Base-by-base conservation (phyloP, 1,140 invertebrate genomes). In the Drosophila orena region DNA sequence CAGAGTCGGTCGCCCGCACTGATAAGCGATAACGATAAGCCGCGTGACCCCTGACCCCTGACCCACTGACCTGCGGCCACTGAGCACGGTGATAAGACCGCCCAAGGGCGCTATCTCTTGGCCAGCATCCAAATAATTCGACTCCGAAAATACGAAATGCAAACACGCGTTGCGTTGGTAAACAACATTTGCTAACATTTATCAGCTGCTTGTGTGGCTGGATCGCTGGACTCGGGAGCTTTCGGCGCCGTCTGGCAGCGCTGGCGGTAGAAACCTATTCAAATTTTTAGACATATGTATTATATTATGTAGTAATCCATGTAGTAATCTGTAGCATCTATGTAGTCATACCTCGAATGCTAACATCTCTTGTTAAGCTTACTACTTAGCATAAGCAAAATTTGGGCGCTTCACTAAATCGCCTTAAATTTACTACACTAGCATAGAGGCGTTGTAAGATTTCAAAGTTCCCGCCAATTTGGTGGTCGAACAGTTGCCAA, bases 21-120 rank as follows among this genome's bases (percentile, higher is more conserved):
- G 40, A 57, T 57, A 57, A 44, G 40, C 12, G 22, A 5, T 24
- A 4, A 4, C 10, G 49, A 50, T 52, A 52, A 35, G 27, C 49
- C 49, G 27, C 35, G 17, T 17, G 17, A 17, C 17, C 17, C 1
- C 17, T 17, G 30, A 35, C 49, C 49, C 10, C 14, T 15, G 22
- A 34, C 47, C 24, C 22, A 4, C 24, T 24, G 24, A 22, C 22
- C 22, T 1, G 2, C 17, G 17, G 1, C 17, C 17, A 17, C 22
- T 22, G 27, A 30, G 17, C 30, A 4, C 24, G 2, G 24, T 58
- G 59, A 61, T 61, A 58, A 59, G 55, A 22, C 30, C 56, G 20
- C 30, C 42, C 17, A 57, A 64, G 40, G 44, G 57, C 44, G 35
- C 27, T 64, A 66, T 66, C 58, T 38, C 61, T 49, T 66, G 46